Evolutionary conservation across 2,888 invertebrate species (phyloP).

Genomic region (Pachliopta kotzebuea): DNA sequence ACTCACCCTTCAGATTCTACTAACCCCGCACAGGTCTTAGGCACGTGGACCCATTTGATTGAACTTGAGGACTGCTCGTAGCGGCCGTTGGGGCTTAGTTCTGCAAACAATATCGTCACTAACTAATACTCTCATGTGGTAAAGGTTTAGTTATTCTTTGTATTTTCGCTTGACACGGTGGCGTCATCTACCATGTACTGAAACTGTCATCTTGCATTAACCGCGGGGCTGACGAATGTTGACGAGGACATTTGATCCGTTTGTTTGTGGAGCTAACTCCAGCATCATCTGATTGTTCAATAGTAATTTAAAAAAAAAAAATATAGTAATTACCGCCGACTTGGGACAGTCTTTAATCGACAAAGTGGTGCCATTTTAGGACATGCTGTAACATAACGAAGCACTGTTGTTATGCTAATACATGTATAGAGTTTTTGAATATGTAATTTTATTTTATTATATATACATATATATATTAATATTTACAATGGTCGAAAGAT

Average conservation of each 20-base stretch:
- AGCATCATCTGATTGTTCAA: conserved; percentile 5
- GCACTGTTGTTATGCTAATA: conserved; percentile 71
- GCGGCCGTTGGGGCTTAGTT: conserved; percentile 24
- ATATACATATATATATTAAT: conserved; percentile 42
- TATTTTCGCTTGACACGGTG: conserved; percentile 17
- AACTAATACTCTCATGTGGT: conserved; percentile 14
- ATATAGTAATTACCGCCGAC: not conserved
- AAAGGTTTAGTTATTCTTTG: not conserved
- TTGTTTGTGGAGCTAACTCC: conserved; percentile 33
- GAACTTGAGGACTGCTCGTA: conserved; percentile 42
- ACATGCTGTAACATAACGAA: conserved; percentile 71
- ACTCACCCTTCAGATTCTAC: conserved; percentile 70
- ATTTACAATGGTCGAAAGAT: conserved; percentile 67
- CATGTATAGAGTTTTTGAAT: conserved; percentile 69
- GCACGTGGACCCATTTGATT: conserved; percentile 55
- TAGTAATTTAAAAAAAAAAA: not conserved
- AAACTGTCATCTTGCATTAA: conserved; percentile 8
- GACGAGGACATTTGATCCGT: not conserved
- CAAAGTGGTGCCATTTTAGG: conserved; percentile 48
- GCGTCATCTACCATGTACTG: conserved; percentile 19
- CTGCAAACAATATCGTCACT: conserved; percentile 27
- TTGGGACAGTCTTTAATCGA: conserved; percentile 47
- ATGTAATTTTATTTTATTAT: conserved; percentile 34
- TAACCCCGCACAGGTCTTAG: conserved; percentile 78
- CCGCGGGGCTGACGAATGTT: conserved; percentile 1